Base-by-base conservation (phyloP, 1,140 invertebrate species). In the Pseudomyrmex pallidus region DNA sequence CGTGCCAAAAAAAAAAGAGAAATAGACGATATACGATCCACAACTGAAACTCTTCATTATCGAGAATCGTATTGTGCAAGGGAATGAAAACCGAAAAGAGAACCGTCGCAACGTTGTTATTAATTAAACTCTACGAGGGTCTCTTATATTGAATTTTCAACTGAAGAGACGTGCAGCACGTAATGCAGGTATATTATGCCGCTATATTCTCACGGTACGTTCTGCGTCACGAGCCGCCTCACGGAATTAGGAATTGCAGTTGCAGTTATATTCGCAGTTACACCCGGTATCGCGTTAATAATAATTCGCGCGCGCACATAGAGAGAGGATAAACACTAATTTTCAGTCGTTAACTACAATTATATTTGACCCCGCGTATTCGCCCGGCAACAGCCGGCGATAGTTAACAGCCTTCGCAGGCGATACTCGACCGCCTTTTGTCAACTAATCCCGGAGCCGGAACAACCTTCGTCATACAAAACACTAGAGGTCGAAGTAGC, bases 261-360 rank as follows among this genome's bases (percentile, higher is more conserved):
- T 56, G 57, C 48, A 84, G 63, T 77, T 76, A 72, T 63, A 74
- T 59, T 83, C 22, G 54, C 56, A 77, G 77, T 64, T 87, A 88
- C 86, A 77, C 76, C 56, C 67, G 70, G 77, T 74, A 77, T 73
- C 86, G 35, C 86, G 63, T 89, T 89, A 88, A 89, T 89, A 89
- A 89, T 88, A 85, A 88, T 88, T 83, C 82, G 77, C 56, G 44
- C 62, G 73, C 73, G 85, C 74, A 84, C 66, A 35, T 35, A 35
- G 35, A 35, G 35, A 54, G 85, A 84, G 83, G 80, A 72, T 64
- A 68, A 88, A 88, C 67, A 64, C 67, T 88, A 89, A 89, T 88
- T 85, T 85, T 74, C 70, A 72, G 85, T 85, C 86, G 86, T 89
- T 89, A 89, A 88, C 87, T 85, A 85, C 87, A 78, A 88, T 89